Percentiles rank a stretch among this genome's conserved stretches.
phyloP scores from a whole-genome alignment of 2,888 invertebrate genomes.

The Mylabris sibirica region DNA sequence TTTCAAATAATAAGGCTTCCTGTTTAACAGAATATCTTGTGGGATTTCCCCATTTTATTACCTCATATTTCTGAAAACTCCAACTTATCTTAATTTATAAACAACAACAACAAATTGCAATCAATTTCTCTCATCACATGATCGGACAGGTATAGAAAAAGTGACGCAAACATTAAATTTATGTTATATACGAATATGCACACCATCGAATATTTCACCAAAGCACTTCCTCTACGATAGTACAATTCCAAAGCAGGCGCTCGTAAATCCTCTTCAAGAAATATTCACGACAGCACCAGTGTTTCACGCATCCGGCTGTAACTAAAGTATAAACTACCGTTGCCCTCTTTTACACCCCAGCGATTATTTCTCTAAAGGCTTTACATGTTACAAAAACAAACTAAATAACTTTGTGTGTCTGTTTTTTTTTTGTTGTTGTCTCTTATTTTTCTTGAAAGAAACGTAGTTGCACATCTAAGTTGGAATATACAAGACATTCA shows the following conservation, averaged over 20 bases:
- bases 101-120: neutral
- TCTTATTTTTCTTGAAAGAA: neutral
- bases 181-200: slow-evolving; percentile 29
- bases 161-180: slow-evolving; percentile 19
- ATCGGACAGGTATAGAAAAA: neutral
- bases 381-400: slow-evolving; percentile 13
- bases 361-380: slow-evolving; percentile 28
- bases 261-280: slow-evolving; percentile 34
- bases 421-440: neutral
- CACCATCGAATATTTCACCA: slow-evolving; percentile 32
- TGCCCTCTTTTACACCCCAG: slow-evolving; percentile 34
- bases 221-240: slow-evolving; percentile 28
- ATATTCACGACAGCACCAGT: slow-evolving; percentile 37
- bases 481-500: neutral
- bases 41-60: neutral
- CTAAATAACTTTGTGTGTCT: neutral
- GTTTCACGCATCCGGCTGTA: slow-evolving; percentile 34
- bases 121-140: neutral
- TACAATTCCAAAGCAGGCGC: slow-evolving; percentile 35
- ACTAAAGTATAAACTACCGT: slow-evolving; percentile 34
- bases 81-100: neutral
- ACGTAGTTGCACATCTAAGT: neutral
- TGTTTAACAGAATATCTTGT: neutral
- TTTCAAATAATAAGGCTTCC: neutral
- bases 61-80: too few species aligned